Base-by-base conservation (phyloP, 2,797 vertebrate species). In the Tangara arthus region DNA sequence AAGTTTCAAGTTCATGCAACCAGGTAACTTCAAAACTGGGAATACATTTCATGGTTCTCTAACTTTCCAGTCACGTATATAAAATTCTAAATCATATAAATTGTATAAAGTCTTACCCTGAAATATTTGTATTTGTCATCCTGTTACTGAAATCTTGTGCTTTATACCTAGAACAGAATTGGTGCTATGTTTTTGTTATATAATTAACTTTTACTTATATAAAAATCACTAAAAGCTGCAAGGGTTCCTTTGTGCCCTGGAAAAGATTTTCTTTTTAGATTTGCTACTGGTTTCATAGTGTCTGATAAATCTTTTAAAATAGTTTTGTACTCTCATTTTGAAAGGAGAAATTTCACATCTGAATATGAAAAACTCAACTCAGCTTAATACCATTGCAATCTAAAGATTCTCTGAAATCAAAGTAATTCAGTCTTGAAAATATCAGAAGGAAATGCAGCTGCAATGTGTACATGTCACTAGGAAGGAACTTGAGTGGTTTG, bases 381-480 rank as follows among this genome's bases (percentile, higher is more conserved):
- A 52, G 28, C 30, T 65, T 89, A 47, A 9, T 53, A 27, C 24
- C 4, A 81, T 66, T 65, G 8, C n/a, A 61, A 0, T 73, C 14
- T 61, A 53, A 68, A 56, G 42, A 46, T 44, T 78, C 8, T 87
- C 26, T 87, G 82, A 84, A 89, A 70, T 61, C 9, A 12, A 37
- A 57, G 30, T 66, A 30, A 13, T 73, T 89, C 3, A 27, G 3
- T 37, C 39, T 78, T 81, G 30, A 87, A 35, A 84, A 19, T 61
- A 32, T 22, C 32, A 73, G 39, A 53, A 63, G 78, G 15, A 87
- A 59, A 34, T 39, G 49, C 35, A 66, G 6, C 61, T 84, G 28
- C 30, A 52, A 34, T 0, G 0, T n/a, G 16, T 18, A 10, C 0
- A 0, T 23, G 15, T 41, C 13, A 34, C 50, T 46, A 26, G 56